These are phyloP conservation scores for Pseudopodoces humilis DNA, from an alignment of 2,113 vertebrate species.

Conservation along the genomic window DNA sequence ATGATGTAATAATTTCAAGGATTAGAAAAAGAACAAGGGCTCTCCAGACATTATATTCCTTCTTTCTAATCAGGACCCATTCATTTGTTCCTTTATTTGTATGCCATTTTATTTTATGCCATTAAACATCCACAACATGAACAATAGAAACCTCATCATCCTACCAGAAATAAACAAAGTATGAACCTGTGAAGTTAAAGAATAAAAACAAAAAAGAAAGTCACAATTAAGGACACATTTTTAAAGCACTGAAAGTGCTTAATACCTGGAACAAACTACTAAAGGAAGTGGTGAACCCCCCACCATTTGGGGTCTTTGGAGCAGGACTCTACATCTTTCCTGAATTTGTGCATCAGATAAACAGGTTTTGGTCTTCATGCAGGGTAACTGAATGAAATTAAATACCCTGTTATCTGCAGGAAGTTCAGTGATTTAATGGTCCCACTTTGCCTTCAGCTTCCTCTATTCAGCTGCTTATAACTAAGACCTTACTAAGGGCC, in stretches of 20 bases:
- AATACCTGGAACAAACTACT: neutral
- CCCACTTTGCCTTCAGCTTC: neutral
- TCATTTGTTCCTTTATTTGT: neutral
- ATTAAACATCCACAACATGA: neutral
- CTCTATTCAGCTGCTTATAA: neutral
- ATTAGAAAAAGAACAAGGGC: neutral
- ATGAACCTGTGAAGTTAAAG: neutral
- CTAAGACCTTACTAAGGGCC: neutral
- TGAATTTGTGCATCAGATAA: neutral
- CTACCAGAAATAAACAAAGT: neutral
- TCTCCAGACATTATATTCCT: neutral
- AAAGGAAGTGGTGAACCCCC: neutral
- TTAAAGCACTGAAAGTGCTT: neutral
- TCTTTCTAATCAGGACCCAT: neutral
- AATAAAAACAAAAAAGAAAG: neutral
- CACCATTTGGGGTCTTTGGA: neutral
- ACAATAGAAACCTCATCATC: neutral
- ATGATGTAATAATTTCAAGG: neutral
- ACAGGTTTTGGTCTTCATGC: neutral
- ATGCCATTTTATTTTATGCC: too few relatives aligned
- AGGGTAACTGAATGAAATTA: neutral
- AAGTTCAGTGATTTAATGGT: constrained; percentile 29
- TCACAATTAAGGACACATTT: neutral
- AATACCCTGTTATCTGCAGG: constrained; percentile 11
- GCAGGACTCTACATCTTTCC: neutral